Conservation (phyloP, 2,888 invertebrate genomes). For the Lasioglossum leucozonium region DNA sequence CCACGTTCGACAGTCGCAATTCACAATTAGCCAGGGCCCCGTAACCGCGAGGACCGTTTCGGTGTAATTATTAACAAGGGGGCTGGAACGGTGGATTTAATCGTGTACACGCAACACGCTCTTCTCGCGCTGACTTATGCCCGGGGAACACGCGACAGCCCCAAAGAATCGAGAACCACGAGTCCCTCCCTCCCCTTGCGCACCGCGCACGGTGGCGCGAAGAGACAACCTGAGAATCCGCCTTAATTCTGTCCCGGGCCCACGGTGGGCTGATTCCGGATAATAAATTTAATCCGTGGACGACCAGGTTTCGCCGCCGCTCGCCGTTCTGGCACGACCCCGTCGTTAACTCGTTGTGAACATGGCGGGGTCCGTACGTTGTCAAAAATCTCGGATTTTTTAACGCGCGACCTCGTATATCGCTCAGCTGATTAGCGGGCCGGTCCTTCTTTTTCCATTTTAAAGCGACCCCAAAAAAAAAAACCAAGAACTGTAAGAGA, state of each 20-base stretch:
- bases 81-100: constrained; percentile 39
- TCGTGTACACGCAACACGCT: constrained; percentile 32
- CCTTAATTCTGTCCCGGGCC: constrained; percentile 38
- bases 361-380: no score
- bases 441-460: no score
- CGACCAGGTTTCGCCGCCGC: constrained; percentile 34
- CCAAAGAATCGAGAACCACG: constrained; percentile 26
- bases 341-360: constrained; percentile 40
- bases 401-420: neutral
- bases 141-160: constrained; percentile 40
- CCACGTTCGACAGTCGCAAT: neutral
- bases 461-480: no score
- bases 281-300: constrained; percentile 47
- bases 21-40: constrained; percentile 30
- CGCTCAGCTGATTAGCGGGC: neutral
- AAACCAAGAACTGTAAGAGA: no score
- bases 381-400: no score
- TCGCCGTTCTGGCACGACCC: no score
- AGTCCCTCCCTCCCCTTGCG: neutral
- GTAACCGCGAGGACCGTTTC: constrained; percentile 22
- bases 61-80: constrained; percentile 48
- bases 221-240: constrained; percentile 34
- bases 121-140: constrained; percentile 42
- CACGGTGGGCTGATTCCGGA: constrained; percentile 35
- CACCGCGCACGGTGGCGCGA: constrained; percentile 23